phyloP scores from a whole-genome alignment of 2,113 vertebrate genomes.

The Cepphus grylle region DNA sequence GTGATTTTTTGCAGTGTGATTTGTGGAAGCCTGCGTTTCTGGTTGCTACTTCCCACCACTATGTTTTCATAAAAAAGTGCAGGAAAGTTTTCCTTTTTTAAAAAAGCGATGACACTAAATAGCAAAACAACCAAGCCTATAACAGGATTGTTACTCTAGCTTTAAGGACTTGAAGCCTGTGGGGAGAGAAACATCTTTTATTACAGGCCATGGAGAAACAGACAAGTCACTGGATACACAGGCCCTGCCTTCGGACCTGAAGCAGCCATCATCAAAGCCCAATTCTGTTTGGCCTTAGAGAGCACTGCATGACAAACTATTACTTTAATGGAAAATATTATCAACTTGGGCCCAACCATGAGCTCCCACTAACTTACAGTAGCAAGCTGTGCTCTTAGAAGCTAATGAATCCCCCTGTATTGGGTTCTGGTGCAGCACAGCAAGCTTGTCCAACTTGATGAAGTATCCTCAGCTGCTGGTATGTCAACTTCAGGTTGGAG shows the following conservation, averaged over 20 bases:
- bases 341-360: neutral
- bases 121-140: neutral
- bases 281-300: neutral
- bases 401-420: neutral
- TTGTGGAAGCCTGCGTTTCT: neutral
- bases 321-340: neutral
- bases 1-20: neutral
- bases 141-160: neutral
- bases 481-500: neutral
- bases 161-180: neutral
- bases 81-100: neutral
- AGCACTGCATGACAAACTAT: neutral
- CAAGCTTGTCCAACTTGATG: neutral
- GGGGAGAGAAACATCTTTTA: neutral
- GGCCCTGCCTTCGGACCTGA: neutral
- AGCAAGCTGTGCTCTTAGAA: neutral
- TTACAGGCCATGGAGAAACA: neutral
- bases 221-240: neutral
- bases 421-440: neutral
- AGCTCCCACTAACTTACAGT: neutral
- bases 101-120: neutral
- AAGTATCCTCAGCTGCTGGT: neutral
- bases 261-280: neutral
- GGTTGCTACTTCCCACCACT: neutral
- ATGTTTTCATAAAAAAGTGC: neutral